Base-by-base conservation (phyloP, 1,140 invertebrate genomes). In the Muscidifurax raptorellus region DNA sequence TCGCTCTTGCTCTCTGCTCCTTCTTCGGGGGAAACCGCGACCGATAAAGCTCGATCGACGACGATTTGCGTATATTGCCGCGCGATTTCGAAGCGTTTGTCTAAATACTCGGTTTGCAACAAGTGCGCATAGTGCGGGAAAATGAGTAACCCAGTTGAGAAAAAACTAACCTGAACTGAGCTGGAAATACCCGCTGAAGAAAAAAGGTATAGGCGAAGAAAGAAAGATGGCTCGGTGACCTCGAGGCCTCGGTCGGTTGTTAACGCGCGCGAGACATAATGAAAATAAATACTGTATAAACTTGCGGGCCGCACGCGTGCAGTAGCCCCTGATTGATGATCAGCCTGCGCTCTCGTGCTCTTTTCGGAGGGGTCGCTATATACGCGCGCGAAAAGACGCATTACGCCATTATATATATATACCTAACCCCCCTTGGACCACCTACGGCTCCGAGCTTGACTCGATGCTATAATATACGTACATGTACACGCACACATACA, bases 251-350 rank as follows among this genome's bases (percentile, higher is more conserved):
- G 25, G 18, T 9, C 27, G 30, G 15, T n/a, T 30, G 66, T 72
- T 67, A 81, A 59, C 52, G 44, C 44, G 52, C 52, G 78, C 67
- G 72, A 52, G 80, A 74, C 80, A 88, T 93, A 92, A 93, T 93
- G 91, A 92, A 92, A 93, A 93, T 92, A 93, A 93, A 93, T 93
- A 92, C 92, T 91, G 90, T 89, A 92, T 92, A 92, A 92, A 91
- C 90, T 93, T 89, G 89, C 83, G 83, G 88, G 86, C 88, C 88
- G 88, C n/a, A 88, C 36, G 36, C 36, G 36, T 40, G 89, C 87
- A 91, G 88, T 87, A 87, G 88, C 85, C 87, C 86, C 89, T 92
- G 92, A 93, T 93, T 91, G 92, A 93, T 93, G 92, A 93, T 91
- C 89, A 90, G 89, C 90, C 52, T 59, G 89, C 59, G n/a, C n/a